Evolutionary conservation across 2,888 invertebrate genomes (phyloP), one percentile per base, ranked within the genome.

Genomic region (Caradrina clavipalpis): DNA sequence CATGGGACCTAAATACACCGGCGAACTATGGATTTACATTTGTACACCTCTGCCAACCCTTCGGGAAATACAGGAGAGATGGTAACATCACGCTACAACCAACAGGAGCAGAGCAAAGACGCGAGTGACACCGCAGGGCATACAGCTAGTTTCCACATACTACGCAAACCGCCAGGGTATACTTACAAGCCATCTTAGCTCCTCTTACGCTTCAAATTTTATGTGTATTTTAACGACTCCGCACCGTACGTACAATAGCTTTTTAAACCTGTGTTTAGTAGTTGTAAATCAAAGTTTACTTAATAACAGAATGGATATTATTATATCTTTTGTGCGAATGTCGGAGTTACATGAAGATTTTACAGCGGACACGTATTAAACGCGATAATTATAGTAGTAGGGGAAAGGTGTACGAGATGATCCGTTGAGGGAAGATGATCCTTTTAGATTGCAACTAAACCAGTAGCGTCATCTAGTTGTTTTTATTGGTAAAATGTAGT

Each of bases 281-380:
- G 76, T 55, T 69, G 81, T 83, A 82, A 82, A 83, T 82, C 84
- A 81, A 80, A 61, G 54, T 69, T 62, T 57, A 71, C 58, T 71
- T 56, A 70, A 79, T 59, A 69, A 80, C 72, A 73, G 66, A 66
- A 71, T 73, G 69, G 73, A 68, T 72, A 69, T 71, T 73, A 76
- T 81, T 54, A 51, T 42, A 53, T 76, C 73, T 63, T 73, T 80
- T 80, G 76, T 82, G 61, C 31, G 55, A 58, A 58, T 64, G 63
- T 58, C 21, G 54, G 26, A 61, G 53, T 50, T 50, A 50, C 56
- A 63, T 47, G 61, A 35, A 53, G 59, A 73, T 79, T 74, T 78
- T 65, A 79, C 56, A 50, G 31, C 75, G 1, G 45, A 47, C 53
- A 22, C 35, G 8, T 55, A 47, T 73, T 68, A 59, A 73, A 63